phyloP scores from a whole-genome alignment of 2,888 invertebrate species.

The Volucella zonaria region DNA sequence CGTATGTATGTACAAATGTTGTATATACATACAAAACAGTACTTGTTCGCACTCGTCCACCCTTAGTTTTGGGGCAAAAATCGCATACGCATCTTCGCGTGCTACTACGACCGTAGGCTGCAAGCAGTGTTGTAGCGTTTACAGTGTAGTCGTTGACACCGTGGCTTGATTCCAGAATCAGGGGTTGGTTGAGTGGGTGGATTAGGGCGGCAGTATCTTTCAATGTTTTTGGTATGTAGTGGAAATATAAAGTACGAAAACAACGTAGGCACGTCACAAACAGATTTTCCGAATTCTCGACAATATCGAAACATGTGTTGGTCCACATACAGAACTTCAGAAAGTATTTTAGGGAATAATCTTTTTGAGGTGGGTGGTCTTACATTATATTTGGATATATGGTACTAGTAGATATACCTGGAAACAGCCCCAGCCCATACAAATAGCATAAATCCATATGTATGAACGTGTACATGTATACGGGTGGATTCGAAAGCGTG shows the following conservation, averaged over 20 bases:
- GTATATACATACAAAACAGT: too few relatives aligned
- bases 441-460: not conserved
- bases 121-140: constrained; percentile 39
- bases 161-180: constrained; percentile 50
- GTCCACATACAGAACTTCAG: constrained; percentile 41
- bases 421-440: constrained; percentile 14
- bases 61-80: constrained; percentile 28
- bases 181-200: constrained; percentile 66
- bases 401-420: constrained; percentile 13
- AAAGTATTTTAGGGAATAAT: constrained; percentile 38
- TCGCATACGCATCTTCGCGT: constrained; percentile 57
- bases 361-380: constrained; percentile 14
- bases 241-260: constrained; percentile 58
- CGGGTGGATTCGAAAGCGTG: constrained; percentile 35
- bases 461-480: constrained; percentile 16
- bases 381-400: constrained; percentile 20
- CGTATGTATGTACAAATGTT: too few relatives aligned
- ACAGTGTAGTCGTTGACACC: constrained; percentile 61
- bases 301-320: constrained; percentile 52
- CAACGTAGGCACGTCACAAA: constrained; percentile 65
- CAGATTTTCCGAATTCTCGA: constrained; percentile 60
- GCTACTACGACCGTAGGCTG: constrained; percentile 36
- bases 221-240: constrained; percentile 44
- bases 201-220: constrained; percentile 61
- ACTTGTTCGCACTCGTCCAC: constrained; percentile 9